Evolutionary conservation across 37 sponge, comb jelly and placozoan genomes (phyloP).

Genomic region (Aplysina aerophoba): DNA sequence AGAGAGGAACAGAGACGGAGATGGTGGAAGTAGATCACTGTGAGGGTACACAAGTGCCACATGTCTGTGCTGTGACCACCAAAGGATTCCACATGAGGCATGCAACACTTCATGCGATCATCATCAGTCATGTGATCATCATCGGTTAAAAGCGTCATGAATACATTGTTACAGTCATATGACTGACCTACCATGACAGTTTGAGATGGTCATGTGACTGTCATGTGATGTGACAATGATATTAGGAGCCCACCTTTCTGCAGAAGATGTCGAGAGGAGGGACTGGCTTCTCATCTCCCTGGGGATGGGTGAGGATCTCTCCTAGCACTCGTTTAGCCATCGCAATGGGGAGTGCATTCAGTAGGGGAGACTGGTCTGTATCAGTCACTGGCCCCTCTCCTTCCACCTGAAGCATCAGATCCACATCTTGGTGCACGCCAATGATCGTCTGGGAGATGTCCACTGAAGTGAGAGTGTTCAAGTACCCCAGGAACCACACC

Average conservation of each 20-base stretch:
- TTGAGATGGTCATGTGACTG: too few relatives aligned
- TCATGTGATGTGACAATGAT: too few relatives aligned
- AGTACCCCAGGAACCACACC: slow-evolving; percentile 54
- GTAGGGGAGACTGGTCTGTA: not conserved
- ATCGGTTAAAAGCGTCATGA: too few relatives aligned
- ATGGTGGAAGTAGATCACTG: too few relatives aligned
- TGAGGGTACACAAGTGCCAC: too few relatives aligned
- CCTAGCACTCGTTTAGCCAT: not conserved
- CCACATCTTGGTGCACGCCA: not conserved
- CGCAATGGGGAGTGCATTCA: not conserved
- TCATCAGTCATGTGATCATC: too few relatives aligned
- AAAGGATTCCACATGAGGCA: too few relatives aligned
- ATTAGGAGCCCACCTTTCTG: not conserved
- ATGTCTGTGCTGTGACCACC: too few relatives aligned
- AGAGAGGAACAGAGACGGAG: too few relatives aligned
- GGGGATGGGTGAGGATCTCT: not conserved
- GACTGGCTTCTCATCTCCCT: slow-evolving; percentile 3
- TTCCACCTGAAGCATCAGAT: not conserved
- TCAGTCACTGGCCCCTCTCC: not conserved
- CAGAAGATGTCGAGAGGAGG: slow-evolving; percentile 11
- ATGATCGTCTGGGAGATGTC: not conserved
- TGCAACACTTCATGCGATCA: too few relatives aligned
- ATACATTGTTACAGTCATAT: too few relatives aligned
- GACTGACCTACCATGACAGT: too few relatives aligned
- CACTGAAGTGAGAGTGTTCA: slow-evolving; percentile 28